These are phyloP conservation scores for Zoroaster sp. DNA, from an alignment of 53 echinoderm and acorn worm species.

Conservation along the genomic window DNA sequence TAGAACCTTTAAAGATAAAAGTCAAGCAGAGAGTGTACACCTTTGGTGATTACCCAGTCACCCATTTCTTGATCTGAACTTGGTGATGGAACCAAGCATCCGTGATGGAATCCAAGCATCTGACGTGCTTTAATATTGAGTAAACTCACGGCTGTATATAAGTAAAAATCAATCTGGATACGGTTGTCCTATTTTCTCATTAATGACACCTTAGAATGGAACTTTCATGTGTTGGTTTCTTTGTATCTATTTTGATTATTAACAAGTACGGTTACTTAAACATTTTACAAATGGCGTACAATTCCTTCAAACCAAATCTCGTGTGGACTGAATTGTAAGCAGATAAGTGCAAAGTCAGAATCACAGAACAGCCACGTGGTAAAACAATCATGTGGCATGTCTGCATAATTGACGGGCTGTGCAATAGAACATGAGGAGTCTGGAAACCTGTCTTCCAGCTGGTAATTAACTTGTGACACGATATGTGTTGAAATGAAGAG, in stretches of 20 bases:
- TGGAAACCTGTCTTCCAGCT: background rate
- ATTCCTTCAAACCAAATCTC: background rate
- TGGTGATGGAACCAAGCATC: too few species aligned
- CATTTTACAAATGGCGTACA: background rate
- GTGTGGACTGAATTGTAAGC: too few species aligned
- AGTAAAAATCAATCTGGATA: too few species aligned
- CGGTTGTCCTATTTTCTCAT: background rate
- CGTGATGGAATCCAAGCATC: too few species aligned
- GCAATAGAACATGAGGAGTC: background rate
- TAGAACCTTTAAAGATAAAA: too few species aligned
- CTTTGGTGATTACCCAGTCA: too few species aligned
- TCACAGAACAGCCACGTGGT: background rate
- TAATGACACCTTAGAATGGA: background rate
- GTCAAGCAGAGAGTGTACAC: too few species aligned
- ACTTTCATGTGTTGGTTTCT: too few species aligned
- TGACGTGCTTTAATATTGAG: too few species aligned
- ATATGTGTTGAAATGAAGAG: too few species aligned
- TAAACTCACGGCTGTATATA: too few species aligned
- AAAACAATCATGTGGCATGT: constrained; percentile 1
- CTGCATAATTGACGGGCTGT: background rate
- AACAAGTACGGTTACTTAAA: background rate
- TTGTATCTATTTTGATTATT: background rate
- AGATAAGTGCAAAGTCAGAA: background rate
- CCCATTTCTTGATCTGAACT: too few species aligned
- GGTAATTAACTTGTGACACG: background rate